Evolutionary conservation across 1,140 invertebrate genomes (phyloP), one percentile per base, ranked within the genome.

Genomic region (Euwallacea similis): DNA sequence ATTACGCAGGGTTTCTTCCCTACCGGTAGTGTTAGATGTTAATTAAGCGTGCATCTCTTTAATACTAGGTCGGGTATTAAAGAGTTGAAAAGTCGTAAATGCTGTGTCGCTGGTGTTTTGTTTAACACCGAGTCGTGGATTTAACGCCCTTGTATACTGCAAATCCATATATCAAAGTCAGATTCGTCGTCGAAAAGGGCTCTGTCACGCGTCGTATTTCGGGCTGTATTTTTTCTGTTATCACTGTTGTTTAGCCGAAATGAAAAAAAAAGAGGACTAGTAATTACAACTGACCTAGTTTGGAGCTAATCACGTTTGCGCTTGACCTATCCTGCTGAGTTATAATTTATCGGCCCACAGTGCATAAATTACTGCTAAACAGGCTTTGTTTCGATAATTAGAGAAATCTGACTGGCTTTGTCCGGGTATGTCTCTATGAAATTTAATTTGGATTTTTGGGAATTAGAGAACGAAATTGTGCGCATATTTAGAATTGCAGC

Each of bases 321-420:
- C 13, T 56, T 66, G 60, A 74, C 56, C 69, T 69, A 68, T 65
- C 59, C 55, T 54, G 63, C 50, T 50, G 9, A 58, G 59, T 53
- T 43, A 53, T 70, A 73, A 61, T 69, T 65, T 69, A 60, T 42
- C 55, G 61, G 6, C 50, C 42, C 47, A 54, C 21, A 63, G 68
- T 64, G 44, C 63, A 74, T 74, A 71, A 74, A 74, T 74, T 71
- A 64, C 68, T 7, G 46, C 47, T 56, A 42, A 73, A 61, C 72
- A 66, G 67, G 72, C 67, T 73, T 66, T 64, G 63, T 66, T 73
- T 61, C 61, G 72, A 63, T 73, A 73, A 73, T 73, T 70, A 69
- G 55, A 58, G 68, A 73, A 73, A 68, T 72, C 61, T 50, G 15
- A 66, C 63, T 50, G 21, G 54, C 50, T 71, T 66, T 44, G 62